Conservation (phyloP, 2,888 invertebrate genomes). For the Volucella zonaria region DNA sequence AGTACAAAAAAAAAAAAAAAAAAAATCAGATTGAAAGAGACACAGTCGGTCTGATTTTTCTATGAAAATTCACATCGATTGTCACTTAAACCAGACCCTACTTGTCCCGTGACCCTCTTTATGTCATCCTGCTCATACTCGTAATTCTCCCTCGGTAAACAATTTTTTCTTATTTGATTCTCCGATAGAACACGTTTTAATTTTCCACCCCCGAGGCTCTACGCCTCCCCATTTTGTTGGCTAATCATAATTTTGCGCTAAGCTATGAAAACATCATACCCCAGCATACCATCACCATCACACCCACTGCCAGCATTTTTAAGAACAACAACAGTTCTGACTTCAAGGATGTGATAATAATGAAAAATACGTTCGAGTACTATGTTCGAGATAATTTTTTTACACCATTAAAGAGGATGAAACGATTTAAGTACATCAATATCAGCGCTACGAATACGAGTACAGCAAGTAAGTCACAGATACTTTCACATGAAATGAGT, state of each 20-base stretch:
- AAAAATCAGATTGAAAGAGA: not conserved
- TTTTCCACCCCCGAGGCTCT: slow-evolving; percentile 74
- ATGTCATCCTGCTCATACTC: slow-evolving; percentile 12
- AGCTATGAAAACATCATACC: not conserved
- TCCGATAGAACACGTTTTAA: slow-evolving; percentile 82
- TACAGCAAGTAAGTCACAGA: not conserved
- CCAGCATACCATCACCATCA: no score
- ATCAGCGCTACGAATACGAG: slow-evolving; percentile 12
- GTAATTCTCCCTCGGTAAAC: not conserved
- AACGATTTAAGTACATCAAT: slow-evolving; percentile 23
- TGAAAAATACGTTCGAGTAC: slow-evolving; percentile 2
- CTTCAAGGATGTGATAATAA: slow-evolving; percentile 27
- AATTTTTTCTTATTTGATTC: slow-evolving; percentile 75
- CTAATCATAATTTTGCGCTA: slow-evolving; percentile 33
- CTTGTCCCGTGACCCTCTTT: slow-evolving; percentile 49
- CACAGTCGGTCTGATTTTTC: not conserved
- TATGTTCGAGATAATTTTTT: slow-evolving; percentile 32
- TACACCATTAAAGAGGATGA: slow-evolving; percentile 14
- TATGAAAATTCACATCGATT: not conserved
- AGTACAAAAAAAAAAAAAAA: not conserved
- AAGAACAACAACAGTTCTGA: slow-evolving; percentile 6
- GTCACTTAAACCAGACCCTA: slow-evolving; percentile 41
- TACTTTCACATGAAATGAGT: slow-evolving; percentile 41
- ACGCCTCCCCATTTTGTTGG: not conserved
- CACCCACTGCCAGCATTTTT: no score